phyloP scores from a whole-genome alignment of 2,113 vertebrate species.

The Gymnarchus niloticus region DNA sequence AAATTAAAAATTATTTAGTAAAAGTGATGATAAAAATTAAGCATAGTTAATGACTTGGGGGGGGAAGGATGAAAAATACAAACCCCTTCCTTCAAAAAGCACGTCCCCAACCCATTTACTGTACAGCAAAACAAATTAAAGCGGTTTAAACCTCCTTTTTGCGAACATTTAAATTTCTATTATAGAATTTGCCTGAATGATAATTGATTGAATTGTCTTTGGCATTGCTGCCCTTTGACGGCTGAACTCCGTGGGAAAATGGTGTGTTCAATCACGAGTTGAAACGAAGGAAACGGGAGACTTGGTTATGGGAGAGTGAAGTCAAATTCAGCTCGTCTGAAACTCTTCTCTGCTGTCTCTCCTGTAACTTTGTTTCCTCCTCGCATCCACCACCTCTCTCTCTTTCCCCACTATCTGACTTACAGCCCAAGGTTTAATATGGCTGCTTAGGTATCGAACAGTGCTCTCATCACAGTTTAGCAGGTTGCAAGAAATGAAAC shows the following conservation, averaged over 20 bases:
- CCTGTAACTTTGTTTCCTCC: too few relatives aligned
- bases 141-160: not conserved
- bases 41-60: not conserved
- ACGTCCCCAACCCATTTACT: not conserved
- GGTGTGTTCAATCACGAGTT: too few relatives aligned
- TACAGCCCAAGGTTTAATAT: too few relatives aligned
- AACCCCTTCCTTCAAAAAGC: not conserved
- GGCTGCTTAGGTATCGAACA: too few relatives aligned
- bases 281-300: too few relatives aligned
- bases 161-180: not conserved
- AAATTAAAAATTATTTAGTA: conserved; percentile 1
- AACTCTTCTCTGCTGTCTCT: too few relatives aligned
- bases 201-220: conserved; percentile 10
- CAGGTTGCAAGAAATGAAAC: too few relatives aligned
- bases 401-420: too few relatives aligned
- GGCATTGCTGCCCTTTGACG: not conserved
- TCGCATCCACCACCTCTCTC: too few relatives aligned
- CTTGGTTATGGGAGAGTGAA: too few relatives aligned
- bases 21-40: not conserved
- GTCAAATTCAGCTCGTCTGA: too few relatives aligned
- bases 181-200: not conserved
- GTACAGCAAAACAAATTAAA: conserved; percentile 1
- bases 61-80: not conserved
- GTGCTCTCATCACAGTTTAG: too few relatives aligned
- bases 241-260: not conserved